Conservation (phyloP, 2,888 invertebrate genomes). For the Torymus aiolomorphi region DNA sequence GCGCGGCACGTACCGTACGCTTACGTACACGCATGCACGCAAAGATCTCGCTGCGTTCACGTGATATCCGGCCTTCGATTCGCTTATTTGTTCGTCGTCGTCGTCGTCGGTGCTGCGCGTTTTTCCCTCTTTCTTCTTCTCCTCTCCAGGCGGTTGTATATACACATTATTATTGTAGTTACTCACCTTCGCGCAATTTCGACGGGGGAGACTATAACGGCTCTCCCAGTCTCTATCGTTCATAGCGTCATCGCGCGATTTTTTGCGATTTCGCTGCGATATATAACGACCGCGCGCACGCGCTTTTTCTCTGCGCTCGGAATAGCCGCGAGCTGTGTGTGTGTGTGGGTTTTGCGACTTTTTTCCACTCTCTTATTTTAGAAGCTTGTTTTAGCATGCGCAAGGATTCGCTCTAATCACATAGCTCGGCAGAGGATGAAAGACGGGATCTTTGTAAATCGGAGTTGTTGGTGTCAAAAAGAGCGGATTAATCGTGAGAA, state of each 20-base stretch:
- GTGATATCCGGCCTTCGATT: constrained; percentile 54
- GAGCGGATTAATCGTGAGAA: no score
- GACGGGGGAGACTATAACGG: constrained; percentile 2
- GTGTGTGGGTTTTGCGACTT: no score
- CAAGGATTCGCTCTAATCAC: no score
- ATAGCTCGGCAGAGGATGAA: no score
- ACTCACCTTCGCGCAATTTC: constrained; percentile 39
- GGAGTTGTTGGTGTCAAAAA: no score
- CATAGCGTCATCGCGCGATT: neutral
- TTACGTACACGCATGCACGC: neutral
- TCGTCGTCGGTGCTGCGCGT: neutral
- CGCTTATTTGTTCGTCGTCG: constrained; percentile 15
- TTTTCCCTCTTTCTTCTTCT: neutral
- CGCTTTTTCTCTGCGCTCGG: no score
- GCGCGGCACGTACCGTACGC: neutral
- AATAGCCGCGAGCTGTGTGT: no score
- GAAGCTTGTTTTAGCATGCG: no score
- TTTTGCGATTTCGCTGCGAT: neutral
- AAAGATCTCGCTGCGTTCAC: constrained; percentile 47
- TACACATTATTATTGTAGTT: constrained; percentile 11
- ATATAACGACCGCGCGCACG: no score
- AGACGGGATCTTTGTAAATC: no score
- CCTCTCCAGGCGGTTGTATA: neutral
- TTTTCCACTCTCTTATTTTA: no score
- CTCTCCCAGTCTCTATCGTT: neutral